Conservation (phyloP, 2,797 vertebrate species). For the Psittacula derbiana region DNA sequence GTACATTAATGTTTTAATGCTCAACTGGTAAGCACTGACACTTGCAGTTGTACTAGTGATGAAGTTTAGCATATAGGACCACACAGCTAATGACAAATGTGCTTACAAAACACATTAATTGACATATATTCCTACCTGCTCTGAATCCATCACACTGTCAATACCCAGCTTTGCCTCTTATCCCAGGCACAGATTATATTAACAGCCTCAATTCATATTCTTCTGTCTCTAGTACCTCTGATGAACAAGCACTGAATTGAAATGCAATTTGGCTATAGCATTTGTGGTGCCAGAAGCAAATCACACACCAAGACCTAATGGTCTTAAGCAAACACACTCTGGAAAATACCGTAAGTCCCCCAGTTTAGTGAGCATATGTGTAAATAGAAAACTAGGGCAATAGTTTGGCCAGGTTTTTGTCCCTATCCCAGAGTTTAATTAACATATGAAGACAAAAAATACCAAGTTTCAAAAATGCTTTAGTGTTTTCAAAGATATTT, state of each 20-base stretch:
- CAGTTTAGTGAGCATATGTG: not conserved
- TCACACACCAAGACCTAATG: not conserved
- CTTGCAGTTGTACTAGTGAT: not conserved
- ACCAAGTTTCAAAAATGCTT: not conserved
- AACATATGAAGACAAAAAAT: not conserved
- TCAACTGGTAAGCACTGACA: not conserved
- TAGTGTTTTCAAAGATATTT: not conserved
- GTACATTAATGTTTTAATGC: not conserved
- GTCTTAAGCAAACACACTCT: not conserved
- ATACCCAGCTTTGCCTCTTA: not conserved
- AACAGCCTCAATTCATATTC: not conserved
- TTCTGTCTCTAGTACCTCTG: not conserved
- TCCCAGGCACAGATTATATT: not conserved
- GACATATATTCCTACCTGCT: not conserved
- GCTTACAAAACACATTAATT: not conserved
- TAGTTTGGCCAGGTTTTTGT: not conserved
- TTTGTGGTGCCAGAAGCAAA: not conserved
- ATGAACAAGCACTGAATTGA: not conserved
- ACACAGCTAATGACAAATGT: not conserved
- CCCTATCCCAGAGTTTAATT: not conserved
- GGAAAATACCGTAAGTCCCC: not conserved
- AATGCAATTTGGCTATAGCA: not conserved
- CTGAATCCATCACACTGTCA: not conserved
- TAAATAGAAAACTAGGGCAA: not conserved
- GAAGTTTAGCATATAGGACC: not conserved